Conservation (phyloP, 2,888 invertebrate species). For the Neelides folsomi region DNA sequence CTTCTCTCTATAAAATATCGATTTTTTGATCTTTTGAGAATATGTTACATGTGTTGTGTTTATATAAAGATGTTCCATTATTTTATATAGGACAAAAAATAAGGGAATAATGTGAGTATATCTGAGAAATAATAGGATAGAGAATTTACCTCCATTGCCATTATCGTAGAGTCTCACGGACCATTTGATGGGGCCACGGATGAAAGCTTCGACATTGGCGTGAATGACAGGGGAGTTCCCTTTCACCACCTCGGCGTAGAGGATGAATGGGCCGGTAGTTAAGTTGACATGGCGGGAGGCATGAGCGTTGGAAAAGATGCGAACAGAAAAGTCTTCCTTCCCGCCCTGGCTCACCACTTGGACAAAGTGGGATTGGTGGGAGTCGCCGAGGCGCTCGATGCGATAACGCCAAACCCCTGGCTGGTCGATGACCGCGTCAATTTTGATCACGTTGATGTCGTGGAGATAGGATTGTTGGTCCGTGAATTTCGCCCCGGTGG, state of each 20-base stretch:
- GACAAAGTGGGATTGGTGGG: conserved; percentile 43
- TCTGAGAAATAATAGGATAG: no score
- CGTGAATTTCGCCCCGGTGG: conserved; percentile 25
- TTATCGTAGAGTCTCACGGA: conserved; percentile 45
- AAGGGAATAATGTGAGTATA: no score
- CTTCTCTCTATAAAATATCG: no score
- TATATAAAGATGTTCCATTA: no score
- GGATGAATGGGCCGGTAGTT: conserved; percentile 40
- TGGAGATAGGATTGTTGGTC: conserved; percentile 28
- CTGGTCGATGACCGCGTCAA: conserved; percentile 29
- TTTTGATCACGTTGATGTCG: conserved; percentile 33
- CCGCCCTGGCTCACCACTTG: conserved; percentile 48
- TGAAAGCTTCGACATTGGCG: conserved; percentile 46
- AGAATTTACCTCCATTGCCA: conserved; percentile 43
- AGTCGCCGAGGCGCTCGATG: conserved; percentile 31
- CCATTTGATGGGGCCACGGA: conserved; percentile 35
- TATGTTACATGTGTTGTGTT: no score
- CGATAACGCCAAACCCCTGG: conserved; percentile 30
- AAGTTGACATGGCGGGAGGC: conserved; percentile 33
- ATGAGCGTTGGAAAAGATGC: conserved; percentile 41
- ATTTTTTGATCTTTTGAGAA: no score
- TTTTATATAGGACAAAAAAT: no score
- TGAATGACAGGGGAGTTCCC: conserved; percentile 46
- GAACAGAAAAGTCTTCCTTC: conserved; percentile 34
- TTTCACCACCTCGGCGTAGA: conserved; percentile 44